Evolutionary conservation across 2,113 vertebrate species (phyloP), one percentile per base, ranked within the genome.

Genomic region (Nothobranchius kuhntae): DNA sequence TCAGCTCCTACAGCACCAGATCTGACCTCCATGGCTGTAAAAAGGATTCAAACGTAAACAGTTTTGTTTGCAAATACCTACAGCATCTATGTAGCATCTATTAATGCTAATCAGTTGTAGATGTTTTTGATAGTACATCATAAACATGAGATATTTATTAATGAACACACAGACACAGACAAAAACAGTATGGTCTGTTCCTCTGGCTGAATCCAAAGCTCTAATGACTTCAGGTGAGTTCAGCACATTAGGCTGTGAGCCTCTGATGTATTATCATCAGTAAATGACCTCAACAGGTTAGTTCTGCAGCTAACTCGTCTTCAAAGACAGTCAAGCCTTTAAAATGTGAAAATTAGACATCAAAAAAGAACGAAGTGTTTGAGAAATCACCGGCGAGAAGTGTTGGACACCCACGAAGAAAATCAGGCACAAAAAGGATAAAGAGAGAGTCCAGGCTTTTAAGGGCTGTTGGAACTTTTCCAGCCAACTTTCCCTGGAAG

Each of bases 401-500:
- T 84, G 67, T 68, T 50, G 12, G 84, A 82, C 64, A 53, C 75
- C 61, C 66, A 61, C 36, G 40, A 24, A 75, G 75, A 75, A 78
- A 85, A 82, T 67, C 71, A 86, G 82, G 73, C 58, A 53, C 66
- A 47, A 73, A 55, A 55, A 76, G 61, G 73, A 82, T 80, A 73
- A 55, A 55, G 74, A 62, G 70, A 82, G 81, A 58, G 60, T 55
- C 54, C 62, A 51, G 21, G 77, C 78, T 85, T 81, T 87, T 89
- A 75, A 84, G 69, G 82, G 54, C 61, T 59, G 44, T 74, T 92
- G 85, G 86, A 89, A 68, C 30, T 67, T 79, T 76, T 92, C 86
- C 86, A 91, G 81, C 47, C 65, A 83, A 74, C 72, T 77, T 85
- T 83, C 67, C 58, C 85, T 87, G 84, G 82, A 84, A 83, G 78